Evolutionary conservation across 1,140 invertebrate genomes (phyloP), one percentile per base, ranked within the genome.

Genomic region (Eumaeus atala): DNA sequence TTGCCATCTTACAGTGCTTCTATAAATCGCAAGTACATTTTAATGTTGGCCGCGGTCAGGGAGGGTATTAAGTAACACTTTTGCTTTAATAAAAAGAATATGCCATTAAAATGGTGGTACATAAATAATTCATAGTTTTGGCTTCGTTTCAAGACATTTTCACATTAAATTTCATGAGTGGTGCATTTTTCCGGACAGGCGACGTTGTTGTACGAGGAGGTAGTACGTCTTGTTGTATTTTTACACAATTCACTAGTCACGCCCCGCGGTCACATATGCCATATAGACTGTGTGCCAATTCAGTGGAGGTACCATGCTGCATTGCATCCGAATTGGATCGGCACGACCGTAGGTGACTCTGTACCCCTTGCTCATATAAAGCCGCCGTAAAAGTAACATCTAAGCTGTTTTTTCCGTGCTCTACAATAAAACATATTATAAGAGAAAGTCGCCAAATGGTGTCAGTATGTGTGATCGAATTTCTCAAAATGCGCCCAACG

Each of bases 151-250:
- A 86, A 86, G 80, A 80, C 72, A 81, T 86, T 84, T 81, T 75
- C 77, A 83, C 80, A 84, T 86, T 86, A 86, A 84, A 83, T 86
- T 86, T 84, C 83, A 86, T 84, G 83, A 84, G 83, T 72, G 70
- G 68, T 76, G 80, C 77, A 84, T 86, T 86, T 85, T 84, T 86
- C 79, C 74, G 72, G 71, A 68, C 57, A 67, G 66, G 63, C 67
- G 66, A 67, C 66, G 67, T 62, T 56, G 50, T n/a, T 50, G 58
- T 33, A 38, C 17, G 17, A 16, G 54, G 21, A 28, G 36, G 21
- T 33, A 18, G 54, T 62, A 62, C 47, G 16, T 58, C 61, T 71
- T 70, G 66, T 70, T 76, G 69, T n/a, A 33, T 14, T n/a, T 33
- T 7, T 16, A 33, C 6, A 18, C 16, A 18, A 17, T 51, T 59